These are phyloP conservation scores for Tetranychus truncatus DNA, from an alignment of 2,888 invertebrate genomes.

Conservation along the genomic window DNA sequence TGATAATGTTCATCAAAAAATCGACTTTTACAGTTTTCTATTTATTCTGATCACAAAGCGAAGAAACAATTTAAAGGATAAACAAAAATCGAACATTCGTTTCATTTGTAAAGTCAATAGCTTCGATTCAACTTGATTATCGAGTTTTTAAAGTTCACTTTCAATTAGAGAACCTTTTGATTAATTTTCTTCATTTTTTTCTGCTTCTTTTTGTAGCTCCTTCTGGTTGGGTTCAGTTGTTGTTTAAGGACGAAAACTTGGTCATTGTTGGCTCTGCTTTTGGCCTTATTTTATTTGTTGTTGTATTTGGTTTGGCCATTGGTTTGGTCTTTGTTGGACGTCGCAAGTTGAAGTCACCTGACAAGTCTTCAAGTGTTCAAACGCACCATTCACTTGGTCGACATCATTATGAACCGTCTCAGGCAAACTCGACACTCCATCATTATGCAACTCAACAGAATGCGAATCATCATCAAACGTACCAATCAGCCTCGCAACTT, in stretches of 20 bases:
- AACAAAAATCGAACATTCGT: too few species aligned
- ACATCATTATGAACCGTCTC: not conserved
- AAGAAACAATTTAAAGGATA: too few species aligned
- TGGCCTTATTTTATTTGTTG: constrained; percentile 46
- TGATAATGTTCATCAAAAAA: too few species aligned
- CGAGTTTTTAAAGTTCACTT: not conserved
- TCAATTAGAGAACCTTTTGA: not conserved
- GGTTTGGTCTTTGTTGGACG: constrained; percentile 33
- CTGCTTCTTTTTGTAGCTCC: constrained; percentile 35
- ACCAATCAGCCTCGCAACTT: not conserved
- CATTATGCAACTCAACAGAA: too few species aligned
- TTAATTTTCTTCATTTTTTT: not conserved
- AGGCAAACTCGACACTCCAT: not conserved
- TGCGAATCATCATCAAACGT: too few species aligned
- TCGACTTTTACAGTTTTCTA: too few species aligned
- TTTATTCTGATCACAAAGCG: too few species aligned
- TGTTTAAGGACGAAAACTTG: constrained; percentile 51
- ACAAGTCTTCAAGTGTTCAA: not conserved
- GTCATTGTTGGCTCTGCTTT: constrained; percentile 54
- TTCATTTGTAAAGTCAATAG: too few species aligned
- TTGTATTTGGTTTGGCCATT: constrained; percentile 40
- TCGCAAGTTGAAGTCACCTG: not conserved
- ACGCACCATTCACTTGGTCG: not conserved
- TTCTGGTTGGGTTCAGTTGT: constrained; percentile 55
- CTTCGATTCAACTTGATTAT: too few species aligned